A percentile compares a stretch with the other conserved stretches of the same genome.
phyloP scores from a whole-genome alignment of 2,888 invertebrate genomes.

The Argynnis bischoffii region DNA sequence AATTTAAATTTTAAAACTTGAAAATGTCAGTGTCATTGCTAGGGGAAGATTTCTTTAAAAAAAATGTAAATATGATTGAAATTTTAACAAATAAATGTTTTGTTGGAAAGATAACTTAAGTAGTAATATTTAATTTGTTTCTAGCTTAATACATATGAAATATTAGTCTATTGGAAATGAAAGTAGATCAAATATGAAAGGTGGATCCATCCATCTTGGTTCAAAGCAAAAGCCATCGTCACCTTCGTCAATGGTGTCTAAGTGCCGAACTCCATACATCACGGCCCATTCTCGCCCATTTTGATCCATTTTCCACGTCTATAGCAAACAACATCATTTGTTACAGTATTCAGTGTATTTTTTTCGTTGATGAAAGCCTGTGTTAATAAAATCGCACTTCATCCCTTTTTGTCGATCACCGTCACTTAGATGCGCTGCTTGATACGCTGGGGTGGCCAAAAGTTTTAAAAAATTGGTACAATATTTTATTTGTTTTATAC shows the following conservation, averaged over 20 bases:
- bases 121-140: too few species aligned
- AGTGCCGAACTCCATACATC: slow-evolving; percentile 59
- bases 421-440: slow-evolving; percentile 71
- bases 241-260: slow-evolving; percentile 62
- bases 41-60: too few species aligned
- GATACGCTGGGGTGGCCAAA: slow-evolving; percentile 51
- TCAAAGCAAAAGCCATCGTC: slow-evolving; percentile 51
- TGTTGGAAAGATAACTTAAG: too few species aligned
- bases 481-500: background rate
- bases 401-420: slow-evolving; percentile 81
- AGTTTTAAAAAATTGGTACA: slow-evolving; percentile 9
- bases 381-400: slow-evolving; percentile 81
- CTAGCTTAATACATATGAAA: background rate
- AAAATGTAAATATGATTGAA: too few species aligned
- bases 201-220: slow-evolving; percentile 21
- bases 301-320: slow-evolving; percentile 59
- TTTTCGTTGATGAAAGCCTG: slow-evolving; percentile 73
- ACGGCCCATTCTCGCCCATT: slow-evolving; percentile 43
- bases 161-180: slow-evolving; percentile 58
- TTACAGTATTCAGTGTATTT: slow-evolving; percentile 74
- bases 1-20: too few species aligned
- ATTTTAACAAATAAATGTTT: too few species aligned
- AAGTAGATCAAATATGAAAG: slow-evolving; percentile 45
- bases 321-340: slow-evolving; percentile 80
- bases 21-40: too few species aligned